These are phyloP conservation scores for Cremastinae sp. DNA, from an alignment of 2,888 invertebrate species.

Conservation along the genomic window DNA sequence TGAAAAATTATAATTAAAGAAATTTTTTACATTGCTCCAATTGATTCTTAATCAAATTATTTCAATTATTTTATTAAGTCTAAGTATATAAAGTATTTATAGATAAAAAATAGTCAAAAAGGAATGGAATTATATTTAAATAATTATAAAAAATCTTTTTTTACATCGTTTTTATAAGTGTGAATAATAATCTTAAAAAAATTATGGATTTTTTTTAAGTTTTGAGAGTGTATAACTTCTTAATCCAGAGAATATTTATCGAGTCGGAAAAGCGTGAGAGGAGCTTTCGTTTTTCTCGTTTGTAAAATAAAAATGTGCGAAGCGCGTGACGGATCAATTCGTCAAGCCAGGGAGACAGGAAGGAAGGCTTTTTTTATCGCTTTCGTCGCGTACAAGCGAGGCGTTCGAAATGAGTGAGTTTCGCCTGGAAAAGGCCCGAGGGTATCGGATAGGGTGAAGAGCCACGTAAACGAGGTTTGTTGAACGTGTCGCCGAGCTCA, in stretches of 20 bases:
- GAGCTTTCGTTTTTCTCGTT: conserved; percentile 3
- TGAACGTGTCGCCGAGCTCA: conserved; percentile 50
- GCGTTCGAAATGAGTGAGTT: conserved; percentile 1
- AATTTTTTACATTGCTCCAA: too few species aligned
- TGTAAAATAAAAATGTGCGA: conserved; percentile 15
- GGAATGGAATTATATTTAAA: too few species aligned
- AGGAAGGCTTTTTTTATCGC: conserved; percentile 2
- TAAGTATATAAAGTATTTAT: too few species aligned
- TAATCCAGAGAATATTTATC: not conserved
- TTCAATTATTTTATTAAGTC: too few species aligned
- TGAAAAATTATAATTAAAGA: too few species aligned
- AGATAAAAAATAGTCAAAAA: too few species aligned
- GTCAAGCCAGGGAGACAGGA: not conserved
- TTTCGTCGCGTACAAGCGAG: not conserved
- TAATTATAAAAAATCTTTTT: too few species aligned
- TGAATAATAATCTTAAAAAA: too few species aligned
- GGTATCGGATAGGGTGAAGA: conserved; percentile 22
- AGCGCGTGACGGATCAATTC: conserved; percentile 43
- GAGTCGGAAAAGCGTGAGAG: not conserved
- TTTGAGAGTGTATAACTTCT: too few species aligned
- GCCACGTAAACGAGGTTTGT: conserved; percentile 55
- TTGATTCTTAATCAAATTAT: too few species aligned
- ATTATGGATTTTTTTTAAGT: too few species aligned
- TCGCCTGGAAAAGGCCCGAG: conserved; percentile 13
- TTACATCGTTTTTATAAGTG: too few species aligned